A percentile compares a stretch with the other conserved stretches of the same genome.
These are phyloP conservation scores for Cebidichthys violaceus DNA, from an alignment of 2,113 vertebrate species.

Conservation along the genomic window DNA sequence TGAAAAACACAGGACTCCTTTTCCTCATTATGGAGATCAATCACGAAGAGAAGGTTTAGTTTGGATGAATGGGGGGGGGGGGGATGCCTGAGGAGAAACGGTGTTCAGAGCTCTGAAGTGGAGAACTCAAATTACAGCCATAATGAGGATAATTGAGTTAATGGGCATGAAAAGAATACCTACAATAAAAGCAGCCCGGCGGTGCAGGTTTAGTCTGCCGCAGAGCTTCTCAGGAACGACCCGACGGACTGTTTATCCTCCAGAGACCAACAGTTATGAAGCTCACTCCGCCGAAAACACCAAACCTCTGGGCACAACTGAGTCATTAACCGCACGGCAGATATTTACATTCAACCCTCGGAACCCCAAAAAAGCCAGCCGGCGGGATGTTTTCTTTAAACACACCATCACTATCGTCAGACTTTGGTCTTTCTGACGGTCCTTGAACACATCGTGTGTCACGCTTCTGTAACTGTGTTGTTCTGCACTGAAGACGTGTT, in stretches of 20 bases:
- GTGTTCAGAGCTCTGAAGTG: constrained; percentile 18
- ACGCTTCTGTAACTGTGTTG: too few species aligned
- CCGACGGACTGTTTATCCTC: neutral
- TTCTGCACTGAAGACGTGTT: too few species aligned
- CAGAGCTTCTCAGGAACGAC: neutral
- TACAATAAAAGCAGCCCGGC: neutral
- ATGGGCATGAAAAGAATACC: constrained; percentile 8
- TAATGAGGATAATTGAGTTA: constrained; percentile 36
- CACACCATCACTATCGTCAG: too few species aligned
- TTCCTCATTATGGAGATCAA: neutral
- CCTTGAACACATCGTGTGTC: too few species aligned
- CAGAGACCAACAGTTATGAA: neutral
- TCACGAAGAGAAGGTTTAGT: neutral
- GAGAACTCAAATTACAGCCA: constrained; percentile 40
- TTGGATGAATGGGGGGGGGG: neutral
- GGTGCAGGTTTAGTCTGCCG: neutral
- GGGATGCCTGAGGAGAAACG: constrained; percentile 17
- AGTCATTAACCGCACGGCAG: neutral
- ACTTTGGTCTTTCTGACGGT: too few species aligned
- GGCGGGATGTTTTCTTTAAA: too few species aligned
- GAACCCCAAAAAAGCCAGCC: too few species aligned
- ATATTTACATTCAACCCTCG: neutral
- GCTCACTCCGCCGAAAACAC: neutral
- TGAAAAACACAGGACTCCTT: neutral
- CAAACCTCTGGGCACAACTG: neutral